Percentiles rank a stretch among this genome's conserved stretches.
Conservation (phyloP, 2,113 vertebrate genomes). For the Vidua chalybeata region DNA sequence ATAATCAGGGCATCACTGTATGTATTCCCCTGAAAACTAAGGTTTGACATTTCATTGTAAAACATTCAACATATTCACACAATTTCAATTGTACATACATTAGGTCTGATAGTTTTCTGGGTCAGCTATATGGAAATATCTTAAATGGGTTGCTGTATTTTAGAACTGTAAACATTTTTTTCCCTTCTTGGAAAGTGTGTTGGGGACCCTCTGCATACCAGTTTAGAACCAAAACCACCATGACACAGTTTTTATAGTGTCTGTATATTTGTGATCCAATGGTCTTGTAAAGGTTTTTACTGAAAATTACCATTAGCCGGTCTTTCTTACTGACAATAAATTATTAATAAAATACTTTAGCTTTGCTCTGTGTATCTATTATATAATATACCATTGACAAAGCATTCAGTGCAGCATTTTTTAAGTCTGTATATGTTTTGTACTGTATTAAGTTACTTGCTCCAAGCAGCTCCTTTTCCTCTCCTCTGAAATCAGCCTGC, state of each 20-base stretch:
- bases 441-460: conserved; percentile 13
- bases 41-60: conserved; percentile 67
- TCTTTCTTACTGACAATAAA: conserved; percentile 99
- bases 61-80: conserved; percentile 68
- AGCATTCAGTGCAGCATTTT: conserved; percentile 40
- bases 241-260: conserved; percentile 93
- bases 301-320: conserved; percentile 97
- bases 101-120: conserved; percentile 75
- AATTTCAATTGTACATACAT: conserved; percentile 76
- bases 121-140: conserved; percentile 79
- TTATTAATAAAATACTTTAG: conserved; percentile 95
- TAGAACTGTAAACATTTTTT: conserved; percentile 87
- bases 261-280: conserved; percentile 94
- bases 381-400: conserved; percentile 22
- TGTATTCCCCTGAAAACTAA: conserved; percentile 59
- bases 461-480: background rate
- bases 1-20: conserved; percentile 75
- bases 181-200: conserved; percentile 88
- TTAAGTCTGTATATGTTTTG: background rate
- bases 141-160: conserved; percentile 88
- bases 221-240: conserved; percentile 93
- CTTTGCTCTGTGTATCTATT: conserved; percentile 68
- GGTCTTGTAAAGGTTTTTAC: conserved; percentile 99
- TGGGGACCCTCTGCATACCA: conserved; percentile 85
- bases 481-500: background rate